A percentile compares a stretch with the other conserved stretches of the same genome.
These are phyloP conservation scores for Salarias fasciatus DNA, from an alignment of 2,797 vertebrate genomes.

Conservation along the genomic window DNA sequence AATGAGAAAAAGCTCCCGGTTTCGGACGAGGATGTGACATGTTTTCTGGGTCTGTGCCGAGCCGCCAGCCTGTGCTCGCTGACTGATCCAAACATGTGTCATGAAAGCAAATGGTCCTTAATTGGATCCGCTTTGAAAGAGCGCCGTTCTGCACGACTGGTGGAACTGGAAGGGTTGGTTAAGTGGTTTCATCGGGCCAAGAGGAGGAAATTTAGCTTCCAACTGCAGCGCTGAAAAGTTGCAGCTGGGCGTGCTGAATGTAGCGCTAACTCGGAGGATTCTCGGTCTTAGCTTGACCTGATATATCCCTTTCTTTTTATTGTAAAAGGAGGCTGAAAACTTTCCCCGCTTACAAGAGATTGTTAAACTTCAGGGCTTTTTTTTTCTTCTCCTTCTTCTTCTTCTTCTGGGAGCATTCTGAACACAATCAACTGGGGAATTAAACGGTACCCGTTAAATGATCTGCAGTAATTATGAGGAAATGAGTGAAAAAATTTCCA, in stretches of 20 bases:
- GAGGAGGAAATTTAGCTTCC: conserved; percentile 3
- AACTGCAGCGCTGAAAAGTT: background rate
- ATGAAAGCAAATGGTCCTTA: conserved; percentile 26
- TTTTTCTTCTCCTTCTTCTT: too few species aligned
- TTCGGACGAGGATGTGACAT: too few species aligned
- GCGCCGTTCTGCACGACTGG: conserved; percentile 14
- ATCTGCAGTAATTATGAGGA: background rate
- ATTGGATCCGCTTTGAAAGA: conserved; percentile 23
- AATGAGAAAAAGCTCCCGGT: too few species aligned
- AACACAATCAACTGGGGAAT: conserved; percentile 3
- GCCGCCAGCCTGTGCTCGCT: background rate
- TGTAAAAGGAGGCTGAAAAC: conserved; percentile 1
- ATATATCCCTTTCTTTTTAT: background rate
- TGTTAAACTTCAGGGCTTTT: too few species aligned
- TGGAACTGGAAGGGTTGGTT: conserved; percentile 21
- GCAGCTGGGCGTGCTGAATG: background rate
- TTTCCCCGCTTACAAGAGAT: conserved; percentile 8
- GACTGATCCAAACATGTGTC: conserved; percentile 3
- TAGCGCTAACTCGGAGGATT: too few species aligned
- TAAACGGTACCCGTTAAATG: too few species aligned
- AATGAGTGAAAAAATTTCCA: conserved; percentile 12
- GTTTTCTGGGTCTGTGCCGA: too few species aligned
- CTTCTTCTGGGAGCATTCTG: background rate
- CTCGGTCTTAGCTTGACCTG: conserved; percentile 38
- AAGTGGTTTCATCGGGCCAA: conserved; percentile 53